Base-by-base conservation (phyloP, 2,888 invertebrate species). In the Electrophaes corylata region DNA sequence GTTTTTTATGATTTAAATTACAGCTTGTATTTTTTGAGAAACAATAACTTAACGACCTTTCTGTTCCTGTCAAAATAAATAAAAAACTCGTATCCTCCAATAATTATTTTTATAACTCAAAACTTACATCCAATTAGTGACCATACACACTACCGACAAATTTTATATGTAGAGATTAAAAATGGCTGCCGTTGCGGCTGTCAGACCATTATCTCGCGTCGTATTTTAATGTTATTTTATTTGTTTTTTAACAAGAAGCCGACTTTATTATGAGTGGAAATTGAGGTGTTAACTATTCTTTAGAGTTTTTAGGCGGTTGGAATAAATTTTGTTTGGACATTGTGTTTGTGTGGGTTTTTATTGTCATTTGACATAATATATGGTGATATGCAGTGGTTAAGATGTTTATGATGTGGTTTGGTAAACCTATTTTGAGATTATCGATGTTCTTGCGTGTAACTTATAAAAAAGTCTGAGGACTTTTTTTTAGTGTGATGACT, bases 211-310 rank as follows among this genome's bases (percentile, higher is more conserved):
- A 84, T 84, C 83, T 78, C 62, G 31, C 57, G 67, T 73, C 78
- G 79, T 83, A 80, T 78, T 75, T 84, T 80, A 81, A 76, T 69
- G 77, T 76, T 75, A 71, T 75, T 80, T 80, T 79, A 78, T 83
- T 82, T 77, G 70, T 66, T 71, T 72, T 70, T 69, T 70, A 71
- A 75, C 76, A 75, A 78, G 79, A 66, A 75, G 72, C 66, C 69
- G 72, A 67, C 69, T 70, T 79, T 81, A 81, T 79, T 79, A 75
- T 73, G 75, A 70, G 67, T 72, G 66, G 76, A 77, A 76, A 83
- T 83, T 83, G 76, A 81, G 76, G 82, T 79, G 79, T 82, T 70
- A 77, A 76, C 72, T 45, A 50, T 45, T 51, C 20, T 18, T 19
- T 23, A 31, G 31, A 60, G 41, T 41, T 53, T 56, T 58, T 54